phyloP scores from a whole-genome alignment of 1,140 invertebrate species.

The Lordiphosa mommai region DNA sequence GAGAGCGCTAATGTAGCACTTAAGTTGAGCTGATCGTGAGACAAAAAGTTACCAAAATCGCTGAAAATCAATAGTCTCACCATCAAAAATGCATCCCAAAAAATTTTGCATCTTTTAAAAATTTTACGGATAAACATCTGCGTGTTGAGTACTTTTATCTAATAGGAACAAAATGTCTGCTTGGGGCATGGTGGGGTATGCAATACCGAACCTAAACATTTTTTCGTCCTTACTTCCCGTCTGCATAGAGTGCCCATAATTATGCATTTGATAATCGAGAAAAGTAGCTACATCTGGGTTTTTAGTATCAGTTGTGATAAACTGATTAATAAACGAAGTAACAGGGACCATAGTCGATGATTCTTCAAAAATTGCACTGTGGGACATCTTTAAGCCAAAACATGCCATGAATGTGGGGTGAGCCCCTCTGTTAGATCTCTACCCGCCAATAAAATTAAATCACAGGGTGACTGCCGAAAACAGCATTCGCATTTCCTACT shows the following conservation, averaged over 20 bases:
- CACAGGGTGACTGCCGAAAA: too few relatives aligned
- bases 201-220: not conserved
- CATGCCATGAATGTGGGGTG: too few relatives aligned
- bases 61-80: not conserved
- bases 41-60: not conserved
- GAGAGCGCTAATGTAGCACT: not conserved
- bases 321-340: too few relatives aligned
- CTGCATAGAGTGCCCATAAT: not conserved
- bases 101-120: too few relatives aligned
- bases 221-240: not conserved
- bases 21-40: not conserved
- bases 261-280: slow-evolving; percentile 5
- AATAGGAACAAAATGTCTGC: not conserved
- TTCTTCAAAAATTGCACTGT: too few relatives aligned
- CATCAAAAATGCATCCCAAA: not conserved
- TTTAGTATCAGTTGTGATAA: not conserved
- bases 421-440: too few relatives aligned
- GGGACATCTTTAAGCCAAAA: too few relatives aligned
- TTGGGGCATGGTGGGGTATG: not conserved
- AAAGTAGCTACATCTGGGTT: not conserved
- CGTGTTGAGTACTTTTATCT: too few relatives aligned
- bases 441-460: too few relatives aligned
- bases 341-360: too few relatives aligned
- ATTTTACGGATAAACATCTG: too few relatives aligned
- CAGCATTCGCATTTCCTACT: too few relatives aligned